Evolutionary conservation across 2,797 vertebrate genomes (phyloP).

Genomic region (Protosalanx chinensis): DNA sequence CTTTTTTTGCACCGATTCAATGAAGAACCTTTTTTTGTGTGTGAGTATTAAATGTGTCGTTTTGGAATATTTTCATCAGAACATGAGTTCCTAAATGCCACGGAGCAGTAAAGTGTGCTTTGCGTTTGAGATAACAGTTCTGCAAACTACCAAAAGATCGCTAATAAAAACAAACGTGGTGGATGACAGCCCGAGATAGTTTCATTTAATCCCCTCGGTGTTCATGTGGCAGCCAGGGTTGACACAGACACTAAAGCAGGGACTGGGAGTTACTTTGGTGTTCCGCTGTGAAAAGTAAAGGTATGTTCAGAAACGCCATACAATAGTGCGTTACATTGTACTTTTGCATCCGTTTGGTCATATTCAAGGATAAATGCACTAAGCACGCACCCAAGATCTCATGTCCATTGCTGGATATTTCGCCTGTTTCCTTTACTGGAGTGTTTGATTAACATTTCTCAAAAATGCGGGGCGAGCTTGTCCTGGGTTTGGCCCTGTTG

Average conservation of each 20-base stretch:
- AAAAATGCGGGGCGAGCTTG: slow-evolving; percentile 75
- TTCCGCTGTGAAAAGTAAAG: slow-evolving; percentile 10
- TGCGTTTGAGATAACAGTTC: slow-evolving; percentile 3
- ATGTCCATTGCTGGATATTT: slow-evolving; percentile 43
- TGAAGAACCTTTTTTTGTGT: background rate
- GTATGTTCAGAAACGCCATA: slow-evolving; percentile 38
- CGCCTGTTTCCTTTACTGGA: slow-evolving; percentile 8
- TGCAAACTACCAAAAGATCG: background rate
- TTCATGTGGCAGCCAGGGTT: background rate
- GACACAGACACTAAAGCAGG: background rate
- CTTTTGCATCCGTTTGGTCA: slow-evolving; percentile 39
- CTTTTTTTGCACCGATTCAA: background rate
- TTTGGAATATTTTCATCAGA: background rate
- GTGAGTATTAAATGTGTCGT: background rate
- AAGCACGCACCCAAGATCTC: slow-evolving; percentile 36
- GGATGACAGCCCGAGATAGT: slow-evolving; percentile 11
- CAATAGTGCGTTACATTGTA: slow-evolving; percentile 8
- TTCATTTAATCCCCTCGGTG: background rate
- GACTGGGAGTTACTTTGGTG: background rate
- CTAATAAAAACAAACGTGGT: slow-evolving; percentile 18
- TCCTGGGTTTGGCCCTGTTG: slow-evolving; percentile 70
- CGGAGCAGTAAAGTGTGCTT: too few species aligned
- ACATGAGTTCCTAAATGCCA: too few species aligned
- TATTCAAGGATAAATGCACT: slow-evolving; percentile 42
- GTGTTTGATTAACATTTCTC: slow-evolving; percentile 25